Evolutionary conservation across 2,888 invertebrate species (phyloP), one percentile per base, ranked within the genome.

Genomic region (Saturnia japonica): DNA sequence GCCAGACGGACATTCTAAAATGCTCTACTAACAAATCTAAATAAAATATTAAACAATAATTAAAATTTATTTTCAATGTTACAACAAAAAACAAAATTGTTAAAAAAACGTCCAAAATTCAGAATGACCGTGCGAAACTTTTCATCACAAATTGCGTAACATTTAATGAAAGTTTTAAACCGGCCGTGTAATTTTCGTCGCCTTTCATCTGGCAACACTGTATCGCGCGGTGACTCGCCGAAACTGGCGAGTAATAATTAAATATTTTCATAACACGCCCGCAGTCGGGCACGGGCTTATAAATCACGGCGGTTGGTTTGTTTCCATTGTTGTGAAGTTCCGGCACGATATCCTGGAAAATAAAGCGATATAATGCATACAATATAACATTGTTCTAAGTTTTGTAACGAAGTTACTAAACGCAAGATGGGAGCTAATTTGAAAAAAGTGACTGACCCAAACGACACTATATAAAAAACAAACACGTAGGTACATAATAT

Each of bases 231-330:
- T 91, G 90, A 89, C 87, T 88, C 82, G 76, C 80, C 82, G 78
- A 85, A 87, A 82, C 83, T 80, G 75, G 78, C 80, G 73, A 76
- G 82, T 64, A 88, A 89, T 92, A 92, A 92, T 92, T 92, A 92
- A 92, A 92, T 92, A 91, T 91, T 92, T 91, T 91, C 92, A 90
- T 91, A 90, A 89, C 90, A 88, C 85, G 89, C 88, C 88, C 87
- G 89, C 90, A 88, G 85, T 83, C 86, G 83, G 81, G 80, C 77
- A 74, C 75, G 77, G 75, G 82, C 81, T 80, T 86, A 90, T 91
- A 91, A 91, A 91, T 91, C 91, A 91, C 85, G 73, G 78, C 28
- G 60, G 28, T 40, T 34, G 64, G 78, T 16, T 8, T 19, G 85
- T 86, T 80, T 79, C 74, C 91, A 78, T 81, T 85, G 80, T 73